phyloP scores from a whole-genome alignment of 2,797 vertebrate genomes.

The Pantherophis alleghaniensis region DNA sequence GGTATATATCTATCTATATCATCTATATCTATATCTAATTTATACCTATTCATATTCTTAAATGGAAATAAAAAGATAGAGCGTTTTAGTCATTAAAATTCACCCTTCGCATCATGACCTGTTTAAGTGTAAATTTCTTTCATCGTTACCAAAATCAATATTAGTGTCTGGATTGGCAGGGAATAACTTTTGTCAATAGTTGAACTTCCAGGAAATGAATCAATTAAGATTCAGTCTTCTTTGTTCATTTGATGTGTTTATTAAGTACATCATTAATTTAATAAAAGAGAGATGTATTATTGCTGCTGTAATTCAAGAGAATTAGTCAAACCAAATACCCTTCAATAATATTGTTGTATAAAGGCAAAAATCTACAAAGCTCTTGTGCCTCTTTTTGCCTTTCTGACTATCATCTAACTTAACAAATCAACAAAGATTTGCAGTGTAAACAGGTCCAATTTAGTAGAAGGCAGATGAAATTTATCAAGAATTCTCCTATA shows the following conservation, averaged over 20 bases:
- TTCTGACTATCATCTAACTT: neutral
- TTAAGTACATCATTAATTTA: conserved; percentile 17
- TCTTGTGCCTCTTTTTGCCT: neutral
- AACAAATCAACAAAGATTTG: neutral
- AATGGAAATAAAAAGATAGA: neutral
- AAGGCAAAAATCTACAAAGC: neutral
- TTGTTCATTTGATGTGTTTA: conserved; percentile 6
- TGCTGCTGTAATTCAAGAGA: neutral
- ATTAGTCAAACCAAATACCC: neutral
- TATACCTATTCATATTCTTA: neutral
- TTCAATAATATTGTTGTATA: neutral
- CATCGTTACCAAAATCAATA: conserved; percentile 26
- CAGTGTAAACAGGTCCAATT: neutral
- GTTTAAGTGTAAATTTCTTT: conserved; percentile 20
- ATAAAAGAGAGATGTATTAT: neutral
- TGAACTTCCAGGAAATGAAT: conserved; percentile 4
- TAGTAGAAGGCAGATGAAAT: neutral
- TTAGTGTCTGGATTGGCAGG: conserved; percentile 11
- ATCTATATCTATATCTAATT: neutral
- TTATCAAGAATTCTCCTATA: neutral
- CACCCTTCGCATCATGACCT: neutral
- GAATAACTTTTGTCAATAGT: neutral
- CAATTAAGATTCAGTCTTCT: conserved; percentile 7
- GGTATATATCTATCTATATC: neutral
- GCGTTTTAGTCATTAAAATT: conserved; percentile 24